Base-by-base conservation (phyloP, 2,888 invertebrate species). In the Crocallis elinguaria region DNA sequence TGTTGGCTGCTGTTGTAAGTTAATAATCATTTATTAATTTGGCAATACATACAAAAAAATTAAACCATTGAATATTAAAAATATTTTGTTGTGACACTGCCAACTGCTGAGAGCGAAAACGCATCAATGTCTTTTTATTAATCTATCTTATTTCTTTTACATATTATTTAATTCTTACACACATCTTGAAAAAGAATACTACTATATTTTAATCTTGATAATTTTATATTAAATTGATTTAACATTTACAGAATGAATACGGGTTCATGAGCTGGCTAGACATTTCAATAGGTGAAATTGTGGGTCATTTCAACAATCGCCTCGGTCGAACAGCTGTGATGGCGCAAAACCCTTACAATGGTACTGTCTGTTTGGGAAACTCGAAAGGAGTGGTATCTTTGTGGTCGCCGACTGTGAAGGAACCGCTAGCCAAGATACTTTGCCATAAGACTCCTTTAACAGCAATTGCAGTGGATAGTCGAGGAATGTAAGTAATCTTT, bases 321-420 rank as follows among this genome's bases (percentile, higher is more conserved):
- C 83, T 95, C 29, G 98, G 98, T 9, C 93, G 96, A 57, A 93
- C 98, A 36, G 93, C 93, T 46, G 93, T 96, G 1, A 95, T 99
- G 95, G 94, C 96, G 0, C 98, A 98, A 74, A 99, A 99, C 88
- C 98, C 99, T 0, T 94, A 94, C 71, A 99, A 99, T 88, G 99
- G 97, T 0, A 94, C 98, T 1, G 77, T 99, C 3, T 96, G 97
- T 72, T 86, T 97, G n/a, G 99, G 99, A 0, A 96, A 97, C 80
- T 92, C 96, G 0, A 96, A 96, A 83, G 99, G 99, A 11, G 95
- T 97, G 0, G 98, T 99, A 0, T 96, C 97, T 0, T 94, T 99
- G 93, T 99, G 99, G 99, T 95, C 98, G 3, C 99, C 99, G 0
- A 97, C 94, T 69, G 92, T 94, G 0, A 94, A 94, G 62, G 95